Evolutionary conservation across 2,888 invertebrate species (phyloP).

Genomic region (Lagria hirta): DNA sequence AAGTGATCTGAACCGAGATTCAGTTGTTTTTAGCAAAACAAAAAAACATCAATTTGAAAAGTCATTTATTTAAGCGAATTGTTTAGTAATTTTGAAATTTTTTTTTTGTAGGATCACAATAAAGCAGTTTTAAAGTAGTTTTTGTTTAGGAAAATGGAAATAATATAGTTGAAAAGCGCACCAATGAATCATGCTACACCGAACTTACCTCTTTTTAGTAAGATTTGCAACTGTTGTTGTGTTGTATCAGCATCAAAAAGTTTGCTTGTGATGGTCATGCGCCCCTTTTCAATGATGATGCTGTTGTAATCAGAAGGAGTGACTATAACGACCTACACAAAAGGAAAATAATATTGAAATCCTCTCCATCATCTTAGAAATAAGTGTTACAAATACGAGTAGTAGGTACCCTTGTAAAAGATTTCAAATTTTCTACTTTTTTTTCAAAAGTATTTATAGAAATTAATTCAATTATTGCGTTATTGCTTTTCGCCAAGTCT

Average conservation of each 20-base stretch:
- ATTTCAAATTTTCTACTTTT: background rate
- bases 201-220: constrained; percentile 38
- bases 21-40: too few species aligned
- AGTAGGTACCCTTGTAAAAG: too few species aligned
- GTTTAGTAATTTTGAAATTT: too few species aligned
- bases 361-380: constrained; percentile 14
- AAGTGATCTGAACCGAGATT: too few species aligned
- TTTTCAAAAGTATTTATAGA: constrained; percentile 10
- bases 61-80: too few species aligned
- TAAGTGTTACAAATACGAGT: too few species aligned
- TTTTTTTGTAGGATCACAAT: too few species aligned
- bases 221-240: constrained; percentile 38
- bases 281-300: constrained; percentile 33
- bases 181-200: constrained; percentile 19
- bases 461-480: constrained; percentile 12
- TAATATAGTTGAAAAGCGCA: too few species aligned
- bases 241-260: constrained; percentile 36
- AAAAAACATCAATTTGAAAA: too few species aligned
- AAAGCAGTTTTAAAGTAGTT: too few species aligned
- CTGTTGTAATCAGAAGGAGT: constrained; percentile 42
- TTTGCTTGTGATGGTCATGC: constrained; percentile 38
- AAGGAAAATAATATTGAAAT: constrained; percentile 14
- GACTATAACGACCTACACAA: constrained; percentile 38
- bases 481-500: too few species aligned
- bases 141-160: too few species aligned